Evolutionary conservation across 2,888 invertebrate species (phyloP).

Genomic region (Melanargia galathea): DNA sequence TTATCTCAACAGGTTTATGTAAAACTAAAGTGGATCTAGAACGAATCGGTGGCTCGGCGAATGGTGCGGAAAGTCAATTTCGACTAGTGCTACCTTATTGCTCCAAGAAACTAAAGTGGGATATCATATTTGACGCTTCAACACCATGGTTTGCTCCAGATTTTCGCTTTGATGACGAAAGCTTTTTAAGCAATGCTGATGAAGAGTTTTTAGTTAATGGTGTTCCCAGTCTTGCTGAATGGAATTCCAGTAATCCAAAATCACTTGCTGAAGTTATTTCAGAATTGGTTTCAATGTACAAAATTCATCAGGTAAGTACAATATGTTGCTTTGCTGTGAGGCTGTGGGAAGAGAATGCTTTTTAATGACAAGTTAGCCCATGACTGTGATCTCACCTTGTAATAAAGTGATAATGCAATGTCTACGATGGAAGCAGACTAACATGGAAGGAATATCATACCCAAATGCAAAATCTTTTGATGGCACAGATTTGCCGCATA

Average conservation of each 20-base stretch:
- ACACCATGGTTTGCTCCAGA: conserved; percentile 87
- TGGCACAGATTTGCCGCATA: no score
- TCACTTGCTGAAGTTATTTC: conserved; percentile 83
- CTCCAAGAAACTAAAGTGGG: conserved; percentile 85
- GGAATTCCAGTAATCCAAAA: conserved; percentile 84
- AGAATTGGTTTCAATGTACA: conserved; percentile 84
- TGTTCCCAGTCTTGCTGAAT: conserved; percentile 83
- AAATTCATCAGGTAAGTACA: conserved; percentile 82
- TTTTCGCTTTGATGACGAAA: conserved; percentile 87
- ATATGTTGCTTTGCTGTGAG: no score
- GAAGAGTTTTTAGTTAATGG: conserved; percentile 74
- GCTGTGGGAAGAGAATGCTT: no score
- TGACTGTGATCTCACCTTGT: no score
- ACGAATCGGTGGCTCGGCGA: conserved; percentile 58
- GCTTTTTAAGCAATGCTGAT: conserved; percentile 83
- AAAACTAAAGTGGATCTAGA: conserved; percentile 76
- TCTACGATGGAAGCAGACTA: no score
- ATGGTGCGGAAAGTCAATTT: conserved; percentile 80
- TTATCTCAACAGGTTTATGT: conserved; percentile 61
- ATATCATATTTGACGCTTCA: conserved; percentile 85
- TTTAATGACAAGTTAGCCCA: no score
- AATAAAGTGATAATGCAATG: no score
- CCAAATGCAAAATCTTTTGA: no score
- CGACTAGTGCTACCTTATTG: conserved; percentile 86
- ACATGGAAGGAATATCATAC: no score